A percentile compares a stretch with the other conserved stretches of the same genome.
Conservation (phyloP, 37 sponge, comb jelly and placozoan genomes). For the Diacarnus erythraeanus region DNA sequence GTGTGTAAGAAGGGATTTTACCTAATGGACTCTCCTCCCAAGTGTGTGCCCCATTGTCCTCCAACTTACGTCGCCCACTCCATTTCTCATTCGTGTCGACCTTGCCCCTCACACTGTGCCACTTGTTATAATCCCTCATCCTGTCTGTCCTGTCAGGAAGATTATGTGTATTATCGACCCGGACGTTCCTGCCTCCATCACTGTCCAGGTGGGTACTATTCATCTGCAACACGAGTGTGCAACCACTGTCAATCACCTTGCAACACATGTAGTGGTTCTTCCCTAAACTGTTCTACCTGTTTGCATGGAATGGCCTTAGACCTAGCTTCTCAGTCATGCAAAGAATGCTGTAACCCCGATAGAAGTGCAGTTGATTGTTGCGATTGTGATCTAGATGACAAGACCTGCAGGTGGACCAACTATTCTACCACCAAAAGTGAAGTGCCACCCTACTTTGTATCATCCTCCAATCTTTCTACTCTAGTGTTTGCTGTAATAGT, state of each 20-base stretch:
- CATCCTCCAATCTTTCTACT: not conserved
- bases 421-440: not conserved
- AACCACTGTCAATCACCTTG: conserved; percentile 23
- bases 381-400: conserved; percentile 14
- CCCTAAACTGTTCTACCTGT: conserved; percentile 27
- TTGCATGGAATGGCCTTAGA: conserved; percentile 9
- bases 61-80: conserved; percentile 8
- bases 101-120: conserved; percentile 33
- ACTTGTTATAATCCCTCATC: conserved; percentile 1
- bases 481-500: not conserved
- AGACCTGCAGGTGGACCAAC: not conserved
- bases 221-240: not conserved
- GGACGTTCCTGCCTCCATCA: conserved; percentile 9
- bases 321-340: not conserved
- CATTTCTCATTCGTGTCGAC: conserved; percentile 15
- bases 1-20: conserved; percentile 18
- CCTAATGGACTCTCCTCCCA: conserved; percentile 6
- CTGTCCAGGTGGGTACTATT: conserved; percentile 47
- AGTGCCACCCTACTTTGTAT: not conserved
- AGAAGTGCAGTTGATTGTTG: not conserved
- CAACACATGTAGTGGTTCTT: conserved; percentile 10
- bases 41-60: conserved; percentile 39
- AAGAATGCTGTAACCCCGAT: conserved; percentile 37
- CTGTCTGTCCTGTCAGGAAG: conserved; percentile 15
- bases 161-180: conserved; percentile 30